Evolutionary conservation across 2,888 invertebrate species (phyloP).

Genomic region (Lochmaea capreae): DNA sequence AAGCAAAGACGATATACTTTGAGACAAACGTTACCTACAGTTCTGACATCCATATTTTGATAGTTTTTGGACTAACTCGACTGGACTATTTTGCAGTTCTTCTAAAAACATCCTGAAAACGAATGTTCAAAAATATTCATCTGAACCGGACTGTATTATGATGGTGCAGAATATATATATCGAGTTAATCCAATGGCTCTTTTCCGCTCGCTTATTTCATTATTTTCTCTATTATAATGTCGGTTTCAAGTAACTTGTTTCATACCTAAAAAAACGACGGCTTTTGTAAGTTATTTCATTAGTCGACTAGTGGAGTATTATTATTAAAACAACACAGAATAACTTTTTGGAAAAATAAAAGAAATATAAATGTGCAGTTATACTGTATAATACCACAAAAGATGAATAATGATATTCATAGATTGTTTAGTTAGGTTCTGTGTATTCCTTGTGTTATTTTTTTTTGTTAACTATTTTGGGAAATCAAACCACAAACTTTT

Average conservation of each 20-base stretch:
- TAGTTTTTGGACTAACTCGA: no score
- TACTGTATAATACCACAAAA: neutral
- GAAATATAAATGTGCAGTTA: neutral
- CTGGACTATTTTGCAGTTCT: no score
- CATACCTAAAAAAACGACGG: neutral
- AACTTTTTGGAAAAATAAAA: neutral
- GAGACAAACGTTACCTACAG: no score
- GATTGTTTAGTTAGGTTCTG: no score
- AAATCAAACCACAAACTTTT: no score
- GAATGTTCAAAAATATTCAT: neutral
- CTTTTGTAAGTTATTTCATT: slow-evolving; percentile 5
- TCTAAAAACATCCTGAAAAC: no score
- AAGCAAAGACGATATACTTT: no score
- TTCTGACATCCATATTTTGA: no score
- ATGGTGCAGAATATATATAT: slow-evolving; percentile 16
- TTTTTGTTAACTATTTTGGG: no score
- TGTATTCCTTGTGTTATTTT: no score
- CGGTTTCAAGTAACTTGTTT: slow-evolving; percentile 13
- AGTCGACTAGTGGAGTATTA: neutral
- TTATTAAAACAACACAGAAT: neutral
- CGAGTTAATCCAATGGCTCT: slow-evolving; percentile 33
- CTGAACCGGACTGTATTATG: neutral
- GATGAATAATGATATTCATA: slow-evolving; percentile 15
- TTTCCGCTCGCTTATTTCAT: slow-evolving; percentile 31
- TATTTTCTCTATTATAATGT: slow-evolving; percentile 35